phyloP scores from a whole-genome alignment of 1,140 invertebrate species.

The Ectropis grisescens region DNA sequence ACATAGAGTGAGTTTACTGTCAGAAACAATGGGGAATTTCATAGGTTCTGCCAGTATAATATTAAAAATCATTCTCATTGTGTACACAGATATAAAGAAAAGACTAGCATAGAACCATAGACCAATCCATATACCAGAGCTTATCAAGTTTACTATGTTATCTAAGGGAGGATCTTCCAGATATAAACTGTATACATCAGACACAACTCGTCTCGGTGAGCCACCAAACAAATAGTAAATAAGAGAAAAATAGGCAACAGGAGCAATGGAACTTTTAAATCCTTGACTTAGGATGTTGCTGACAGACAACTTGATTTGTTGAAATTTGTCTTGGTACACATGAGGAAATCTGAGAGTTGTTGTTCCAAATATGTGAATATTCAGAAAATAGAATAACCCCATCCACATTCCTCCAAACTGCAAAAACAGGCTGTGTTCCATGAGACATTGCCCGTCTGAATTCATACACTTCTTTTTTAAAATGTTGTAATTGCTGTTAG shows the following conservation, averaged over 20 bases:
- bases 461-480: conserved; percentile 56
- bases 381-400: conserved; percentile 77
- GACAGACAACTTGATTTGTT: conserved; percentile 73
- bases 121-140: conserved; percentile 72
- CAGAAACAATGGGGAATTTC: conserved; percentile 70
- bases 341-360: conserved; percentile 76
- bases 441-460: conserved; percentile 47
- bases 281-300: conserved; percentile 70
- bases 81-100: conserved; percentile 76
- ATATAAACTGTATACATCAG: conserved; percentile 61
- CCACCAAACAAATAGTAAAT: conserved; percentile 73
- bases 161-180: conserved; percentile 68
- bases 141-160: conserved; percentile 65
- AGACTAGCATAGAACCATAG: conserved; percentile 78
- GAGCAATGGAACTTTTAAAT: conserved; percentile 71
- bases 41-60: conserved; percentile 78
- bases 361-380: conserved; percentile 66
- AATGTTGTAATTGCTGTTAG: conserved; percentile 65
- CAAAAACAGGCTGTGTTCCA: conserved; percentile 70
- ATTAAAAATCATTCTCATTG: conserved; percentile 78
- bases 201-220: conserved; percentile 48
- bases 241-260: conserved; percentile 72
- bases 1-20: conserved; percentile 44
- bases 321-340: conserved; percentile 76
- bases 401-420: conserved; percentile 77